Base-by-base conservation (phyloP, 2,888 invertebrate species). In the Tinea trinotella region DNA sequence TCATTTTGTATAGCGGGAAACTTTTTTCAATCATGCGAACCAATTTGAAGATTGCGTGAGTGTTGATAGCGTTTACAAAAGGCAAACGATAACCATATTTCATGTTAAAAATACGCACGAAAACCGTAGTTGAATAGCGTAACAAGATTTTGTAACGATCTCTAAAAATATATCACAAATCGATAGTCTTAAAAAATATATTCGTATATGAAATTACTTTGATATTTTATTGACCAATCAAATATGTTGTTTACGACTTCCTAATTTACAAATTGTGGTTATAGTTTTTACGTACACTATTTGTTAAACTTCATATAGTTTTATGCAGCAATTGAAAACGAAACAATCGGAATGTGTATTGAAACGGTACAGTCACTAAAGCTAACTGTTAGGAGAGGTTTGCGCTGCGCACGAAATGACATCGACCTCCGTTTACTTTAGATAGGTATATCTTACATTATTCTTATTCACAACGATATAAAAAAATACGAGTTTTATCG, bases 361-460 rank as follows among this genome's bases (percentile, higher is more conserved):
- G 40, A 40, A 40, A 46, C 46, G 46, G 46, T 46, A 46, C 46
- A 19, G 40, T 30, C 30, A 30, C 30, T 30, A 30, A 30, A 30
- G 18, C 19, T 46, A 46, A 46, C 46, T 46, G 19, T 40, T 30
- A 30, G 12, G 40, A 13, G 10, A 17, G 17, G 18, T 3, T 2
- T 3, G 46, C 3, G 13, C 18, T 3, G 18, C 13, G 22, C 50
- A 50, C 50, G 50, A 50, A 50, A 50, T 50, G 50, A 24, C 24
- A 50, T 24, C 50, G 24, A 22, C 20, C 22, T 19, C 12, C 40
- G 40, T 15, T 40, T 40, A 40, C 15, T 40, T 40, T 40, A 40
- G 40, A 13, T 40, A 40, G 6, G 5, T 24, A 24, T 9, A 24
- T 24, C 24, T 24, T 9, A 9, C 9, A 24, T 24, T 7, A 7